phyloP scores from a whole-genome alignment of 2,888 invertebrate genomes.

The Uropetala carovei region DNA sequence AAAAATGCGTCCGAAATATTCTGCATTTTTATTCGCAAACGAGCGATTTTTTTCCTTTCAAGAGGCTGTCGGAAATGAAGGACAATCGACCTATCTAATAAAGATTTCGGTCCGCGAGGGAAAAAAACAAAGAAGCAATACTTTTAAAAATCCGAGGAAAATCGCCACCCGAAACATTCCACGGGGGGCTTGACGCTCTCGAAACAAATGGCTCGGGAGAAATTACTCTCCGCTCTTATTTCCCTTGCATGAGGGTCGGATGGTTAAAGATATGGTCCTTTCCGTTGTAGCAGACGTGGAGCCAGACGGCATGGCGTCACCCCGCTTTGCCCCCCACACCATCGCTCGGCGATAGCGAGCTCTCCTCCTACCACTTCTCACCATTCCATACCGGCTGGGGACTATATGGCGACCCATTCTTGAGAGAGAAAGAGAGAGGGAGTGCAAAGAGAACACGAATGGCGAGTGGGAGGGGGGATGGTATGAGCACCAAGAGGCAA shows the following conservation, averaged over 20 bases:
- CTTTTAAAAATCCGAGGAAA: not conserved
- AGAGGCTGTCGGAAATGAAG: too few species aligned
- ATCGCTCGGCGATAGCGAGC: not conserved
- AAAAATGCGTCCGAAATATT: too few species aligned
- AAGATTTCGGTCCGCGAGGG: too few species aligned
- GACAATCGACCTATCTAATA: too few species aligned
- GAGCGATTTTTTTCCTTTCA: too few species aligned
- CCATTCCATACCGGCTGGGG: not conserved
- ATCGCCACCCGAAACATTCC: not conserved
- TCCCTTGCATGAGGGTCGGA: slow-evolving; percentile 24
- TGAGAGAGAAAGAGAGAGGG: not conserved
- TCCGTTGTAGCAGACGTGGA: not conserved
- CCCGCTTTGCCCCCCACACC: slow-evolving; percentile 14
- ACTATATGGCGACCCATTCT: not conserved
- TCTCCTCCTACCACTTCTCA: not conserved
- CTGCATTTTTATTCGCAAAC: too few species aligned
- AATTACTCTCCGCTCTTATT: slow-evolving; percentile 8
- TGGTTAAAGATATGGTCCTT: slow-evolving; percentile 19
- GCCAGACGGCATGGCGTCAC: slow-evolving; percentile 7
- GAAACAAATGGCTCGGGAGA: not conserved
- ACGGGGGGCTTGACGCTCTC: not conserved
- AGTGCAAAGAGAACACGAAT: not conserved
- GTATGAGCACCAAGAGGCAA: not conserved
- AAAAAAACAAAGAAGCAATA: too few species aligned
- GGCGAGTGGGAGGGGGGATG: not conserved